A percentile compares a stretch with the other conserved stretches of the same genome.
Evolutionary conservation across 2,888 invertebrate genomes (phyloP).

Genomic region (Monochamus alternatus): DNA sequence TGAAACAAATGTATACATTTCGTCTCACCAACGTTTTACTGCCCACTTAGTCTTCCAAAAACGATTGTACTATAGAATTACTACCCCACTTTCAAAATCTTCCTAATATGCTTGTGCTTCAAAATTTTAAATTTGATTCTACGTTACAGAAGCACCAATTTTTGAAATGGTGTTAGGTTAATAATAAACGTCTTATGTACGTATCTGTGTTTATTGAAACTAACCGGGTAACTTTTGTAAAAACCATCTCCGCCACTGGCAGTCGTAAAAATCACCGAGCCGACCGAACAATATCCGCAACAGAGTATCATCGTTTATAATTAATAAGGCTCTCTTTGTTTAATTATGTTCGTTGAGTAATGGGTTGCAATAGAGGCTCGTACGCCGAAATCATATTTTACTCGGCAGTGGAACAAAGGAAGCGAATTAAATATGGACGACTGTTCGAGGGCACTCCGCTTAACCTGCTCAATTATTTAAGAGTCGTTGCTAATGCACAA

Average conservation of each 20-base stretch:
- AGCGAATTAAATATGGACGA: constrained; percentile 28
- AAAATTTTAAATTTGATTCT: no score
- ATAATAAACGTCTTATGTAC: no score
- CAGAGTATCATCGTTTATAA: constrained; percentile 38
- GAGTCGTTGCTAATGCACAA: background rate
- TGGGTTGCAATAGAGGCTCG: constrained; percentile 8
- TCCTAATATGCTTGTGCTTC: no score
- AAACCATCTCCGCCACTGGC: constrained; percentile 12
- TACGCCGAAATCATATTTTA: constrained; percentile 29
- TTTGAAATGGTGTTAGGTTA: no score
- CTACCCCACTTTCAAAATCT: no score
- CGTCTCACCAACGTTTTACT: no score
- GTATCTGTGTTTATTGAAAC: no score
- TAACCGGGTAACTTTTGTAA: no score
- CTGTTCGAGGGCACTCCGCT: constrained; percentile 14
- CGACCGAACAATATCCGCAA: constrained; percentile 27
- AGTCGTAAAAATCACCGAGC: constrained; percentile 8
- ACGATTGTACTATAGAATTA: no score
- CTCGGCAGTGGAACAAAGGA: constrained; percentile 26
- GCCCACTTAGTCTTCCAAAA: no score
- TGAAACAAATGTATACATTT: no score
- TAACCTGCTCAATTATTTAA: constrained; percentile 30
- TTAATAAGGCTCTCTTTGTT: constrained; percentile 32
- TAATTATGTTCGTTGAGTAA: constrained; percentile 26
- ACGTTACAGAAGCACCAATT: no score